These are phyloP conservation scores for Phacellophora camtschatica DNA, from an alignment of 30 jellyfish, hydroid and myxozoan species.

Conservation along the genomic window DNA sequence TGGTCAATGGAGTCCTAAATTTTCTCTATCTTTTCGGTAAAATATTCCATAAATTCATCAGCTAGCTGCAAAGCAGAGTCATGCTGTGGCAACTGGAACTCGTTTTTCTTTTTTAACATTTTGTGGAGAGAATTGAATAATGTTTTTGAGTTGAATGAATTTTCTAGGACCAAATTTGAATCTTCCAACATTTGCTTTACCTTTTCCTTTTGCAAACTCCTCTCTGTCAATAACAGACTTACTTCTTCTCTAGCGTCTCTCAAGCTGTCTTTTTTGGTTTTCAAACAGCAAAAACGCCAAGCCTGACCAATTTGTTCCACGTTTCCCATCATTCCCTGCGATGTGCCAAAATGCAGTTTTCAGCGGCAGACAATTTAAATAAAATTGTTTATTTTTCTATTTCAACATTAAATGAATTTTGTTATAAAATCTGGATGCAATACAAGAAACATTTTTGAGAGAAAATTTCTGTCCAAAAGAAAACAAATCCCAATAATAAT, in stretches of 20 bases:
- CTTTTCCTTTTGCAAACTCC: slow-evolving; percentile 27
- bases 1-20: slow-evolving; percentile 4
- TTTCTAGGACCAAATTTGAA: slow-evolving; percentile 50
- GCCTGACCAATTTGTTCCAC: no score
- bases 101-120: background rate
- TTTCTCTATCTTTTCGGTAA: slow-evolving; percentile 15
- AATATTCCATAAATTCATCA: slow-evolving; percentile 20
- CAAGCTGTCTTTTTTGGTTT: slow-evolving; percentile 17
- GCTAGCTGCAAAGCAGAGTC: slow-evolving; percentile 61
- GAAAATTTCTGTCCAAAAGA: no score
- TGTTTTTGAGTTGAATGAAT: slow-evolving; percentile 45
- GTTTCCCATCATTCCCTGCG: no score
- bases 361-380: no score
- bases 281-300: slow-evolving; percentile 11
- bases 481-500: no score
- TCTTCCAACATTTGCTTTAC: slow-evolving; percentile 49
- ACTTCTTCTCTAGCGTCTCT: slow-evolving; percentile 48
- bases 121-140: slow-evolving; percentile 29
- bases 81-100: slow-evolving; percentile 27
- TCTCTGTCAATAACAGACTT: slow-evolving; percentile 17
- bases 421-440: no score
- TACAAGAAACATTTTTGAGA: no score
- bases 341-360: no score
- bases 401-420: no score
- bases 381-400: no score